Conservation (phyloP, 2,113 vertebrate species). For the Probosciger aterrimus region DNA sequence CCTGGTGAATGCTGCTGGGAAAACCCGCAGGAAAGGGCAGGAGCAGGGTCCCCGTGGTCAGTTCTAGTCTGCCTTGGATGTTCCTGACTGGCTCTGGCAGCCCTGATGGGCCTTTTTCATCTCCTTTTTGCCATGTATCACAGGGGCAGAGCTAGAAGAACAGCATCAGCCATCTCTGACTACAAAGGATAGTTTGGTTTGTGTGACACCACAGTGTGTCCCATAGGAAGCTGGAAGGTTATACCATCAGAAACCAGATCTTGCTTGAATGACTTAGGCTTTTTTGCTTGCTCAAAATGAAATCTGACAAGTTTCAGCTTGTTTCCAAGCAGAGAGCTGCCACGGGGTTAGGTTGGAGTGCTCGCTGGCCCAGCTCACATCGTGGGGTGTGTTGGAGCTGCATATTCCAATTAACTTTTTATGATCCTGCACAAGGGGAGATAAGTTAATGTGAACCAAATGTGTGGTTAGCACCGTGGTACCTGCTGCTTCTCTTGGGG, state of each 20-base stretch:
- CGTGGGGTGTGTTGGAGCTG: slow-evolving; percentile 19
- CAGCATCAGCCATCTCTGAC: not conserved
- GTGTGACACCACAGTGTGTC: not conserved
- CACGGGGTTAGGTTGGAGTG: not conserved
- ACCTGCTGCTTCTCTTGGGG: slow-evolving; percentile 9
- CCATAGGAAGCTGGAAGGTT: not conserved
- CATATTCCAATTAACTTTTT: slow-evolving; percentile 55
- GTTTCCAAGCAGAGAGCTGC: slow-evolving; percentile 4
- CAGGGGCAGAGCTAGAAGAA: not conserved
- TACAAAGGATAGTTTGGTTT: not conserved
- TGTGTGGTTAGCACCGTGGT: not conserved
- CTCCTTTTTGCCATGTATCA: not conserved
- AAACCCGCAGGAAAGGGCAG: not conserved
- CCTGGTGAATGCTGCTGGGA: not conserved
- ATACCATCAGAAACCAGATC: not conserved
- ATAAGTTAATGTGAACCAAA: slow-evolving; percentile 50
- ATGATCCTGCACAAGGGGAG: slow-evolving; percentile 5
- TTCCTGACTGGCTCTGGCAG: not conserved
- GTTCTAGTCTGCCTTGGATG: not conserved
- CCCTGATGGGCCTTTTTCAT: not conserved
- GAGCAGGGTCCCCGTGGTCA: not conserved
- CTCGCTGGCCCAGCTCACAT: not conserved
- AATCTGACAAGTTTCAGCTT: not conserved
- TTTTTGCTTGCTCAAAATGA: not conserved
- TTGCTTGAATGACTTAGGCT: not conserved